Evolutionary conservation across 2,113 vertebrate genomes (phyloP).

Genomic region (Hypanus sabinus): DNA sequence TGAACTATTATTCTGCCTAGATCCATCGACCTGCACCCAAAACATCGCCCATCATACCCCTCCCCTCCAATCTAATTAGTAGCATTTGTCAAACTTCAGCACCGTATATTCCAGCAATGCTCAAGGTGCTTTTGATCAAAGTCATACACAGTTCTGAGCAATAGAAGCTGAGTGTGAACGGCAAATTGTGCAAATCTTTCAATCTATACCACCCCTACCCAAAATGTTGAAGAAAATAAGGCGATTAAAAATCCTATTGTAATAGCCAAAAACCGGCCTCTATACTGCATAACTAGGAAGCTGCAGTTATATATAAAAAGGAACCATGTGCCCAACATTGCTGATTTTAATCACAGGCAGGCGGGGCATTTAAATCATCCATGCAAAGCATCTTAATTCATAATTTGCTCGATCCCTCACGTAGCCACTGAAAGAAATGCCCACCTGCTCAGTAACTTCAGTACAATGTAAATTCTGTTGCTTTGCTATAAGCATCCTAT

Average conservation of each 20-base stretch:
- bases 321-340: background rate
- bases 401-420: background rate
- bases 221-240: background rate
- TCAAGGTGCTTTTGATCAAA: background rate
- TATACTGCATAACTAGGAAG: background rate
- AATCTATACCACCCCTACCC: background rate
- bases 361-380: background rate
- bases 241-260: background rate
- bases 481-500: background rate
- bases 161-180: background rate
- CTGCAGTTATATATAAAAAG: background rate
- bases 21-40: no score
- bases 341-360: background rate
- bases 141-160: background rate
- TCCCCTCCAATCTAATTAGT: no score
- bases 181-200: background rate
- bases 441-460: background rate
- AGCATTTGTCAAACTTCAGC: background rate
- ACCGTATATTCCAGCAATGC: background rate
- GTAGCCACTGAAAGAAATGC: background rate
- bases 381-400: background rate
- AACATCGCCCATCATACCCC: no score
- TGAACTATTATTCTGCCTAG: no score
- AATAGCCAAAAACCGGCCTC: background rate
- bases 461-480: background rate